Base-by-base conservation (phyloP, 2,797 vertebrate genomes). In the Microchirus variegatus region DNA sequence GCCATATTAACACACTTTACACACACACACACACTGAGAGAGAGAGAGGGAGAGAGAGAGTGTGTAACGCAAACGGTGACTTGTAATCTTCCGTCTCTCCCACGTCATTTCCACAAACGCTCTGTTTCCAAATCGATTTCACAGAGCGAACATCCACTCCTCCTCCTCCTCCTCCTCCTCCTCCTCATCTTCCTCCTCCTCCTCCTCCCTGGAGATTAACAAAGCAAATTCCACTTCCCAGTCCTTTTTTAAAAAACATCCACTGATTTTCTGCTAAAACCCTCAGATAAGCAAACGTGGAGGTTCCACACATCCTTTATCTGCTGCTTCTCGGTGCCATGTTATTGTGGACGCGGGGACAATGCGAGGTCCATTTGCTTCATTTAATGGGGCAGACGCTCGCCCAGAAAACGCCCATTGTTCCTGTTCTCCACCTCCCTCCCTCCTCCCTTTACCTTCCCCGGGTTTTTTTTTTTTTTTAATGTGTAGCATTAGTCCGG, bases 401-500 rank as follows among this genome's bases (percentile, higher is more conserved):
- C 74, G 82, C 78, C 83, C 85, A 88, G 88, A 86, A 88, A 86
- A 89, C 54, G 66, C 47, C 81, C 67, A 88, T 91, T 91, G 88
- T 92, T 76, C n/a, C n/a, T n/a, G n/a, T n/a, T n/a, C n/a, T n/a
- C n/a, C n/a, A n/a, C n/a, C n/a, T n/a, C n/a, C n/a, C n/a, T n/a
- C n/a, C n/a, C n/a, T n/a, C n/a, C 76, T 22, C 59, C 15, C 77
- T 75, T 80, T 84, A 82, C 78, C 83, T 84, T 84, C 70, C 77
- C 35, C 12, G 42, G n/a, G n/a, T n/a, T n/a, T n/a, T n/a, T n/a
- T n/a, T n/a, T n/a, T 81, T 87, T 88, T 88, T 90, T 88, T 90
- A 84, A 85, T 86, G 87, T 88, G 86, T 80, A 88, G 91, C 86
- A 92, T 92, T 92, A 92, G 88, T 80, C 85, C 84, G 77, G 86